Conservation (phyloP, 2,113 vertebrate genomes). For the Ophthalmolycus amberensis region DNA sequence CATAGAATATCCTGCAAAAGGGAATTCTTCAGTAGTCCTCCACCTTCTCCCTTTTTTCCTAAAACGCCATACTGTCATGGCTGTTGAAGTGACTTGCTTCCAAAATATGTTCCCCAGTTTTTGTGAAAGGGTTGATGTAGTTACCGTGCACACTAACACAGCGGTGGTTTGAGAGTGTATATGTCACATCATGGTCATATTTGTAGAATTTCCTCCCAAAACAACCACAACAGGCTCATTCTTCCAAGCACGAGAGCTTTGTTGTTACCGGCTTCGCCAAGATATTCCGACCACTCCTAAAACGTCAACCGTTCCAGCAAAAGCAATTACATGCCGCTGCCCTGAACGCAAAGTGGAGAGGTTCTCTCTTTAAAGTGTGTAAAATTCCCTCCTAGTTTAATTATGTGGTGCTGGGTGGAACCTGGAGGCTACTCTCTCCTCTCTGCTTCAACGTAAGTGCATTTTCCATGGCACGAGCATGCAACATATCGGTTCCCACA, state of each 20-base stretch:
- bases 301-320: slow-evolving; percentile 71
- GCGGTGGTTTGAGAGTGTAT: slow-evolving; percentile 29
- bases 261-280: slow-evolving; percentile 73
- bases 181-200: slow-evolving; percentile 62
- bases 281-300: slow-evolving; percentile 78
- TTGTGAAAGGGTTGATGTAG: slow-evolving; percentile 9
- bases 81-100: slow-evolving; percentile 7
- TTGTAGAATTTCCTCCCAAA: slow-evolving; percentile 67
- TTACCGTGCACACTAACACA: slow-evolving; percentile 33
- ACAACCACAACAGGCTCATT: slow-evolving; percentile 69
- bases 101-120: slow-evolving; percentile 22
- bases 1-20: slow-evolving; percentile 83
- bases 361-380: slow-evolving; percentile 76
- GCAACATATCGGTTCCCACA: slow-evolving; percentile 68
- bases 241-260: slow-evolving; percentile 72
- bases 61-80: slow-evolving; percentile 23
- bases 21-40: slow-evolving; percentile 66
- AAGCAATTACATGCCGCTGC: slow-evolving; percentile 78
- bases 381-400: slow-evolving; percentile 79
- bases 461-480: slow-evolving; percentile 71
- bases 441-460: slow-evolving; percentile 52
- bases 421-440: slow-evolving; percentile 54
- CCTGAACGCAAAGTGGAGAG: slow-evolving; percentile 72
- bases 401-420: slow-evolving; percentile 77
- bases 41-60: slow-evolving; percentile 26